A percentile compares a stretch with the other conserved stretches of the same genome.
phyloP scores from a whole-genome alignment of 2,888 invertebrate species.

The Clitarchus hookeri region DNA sequence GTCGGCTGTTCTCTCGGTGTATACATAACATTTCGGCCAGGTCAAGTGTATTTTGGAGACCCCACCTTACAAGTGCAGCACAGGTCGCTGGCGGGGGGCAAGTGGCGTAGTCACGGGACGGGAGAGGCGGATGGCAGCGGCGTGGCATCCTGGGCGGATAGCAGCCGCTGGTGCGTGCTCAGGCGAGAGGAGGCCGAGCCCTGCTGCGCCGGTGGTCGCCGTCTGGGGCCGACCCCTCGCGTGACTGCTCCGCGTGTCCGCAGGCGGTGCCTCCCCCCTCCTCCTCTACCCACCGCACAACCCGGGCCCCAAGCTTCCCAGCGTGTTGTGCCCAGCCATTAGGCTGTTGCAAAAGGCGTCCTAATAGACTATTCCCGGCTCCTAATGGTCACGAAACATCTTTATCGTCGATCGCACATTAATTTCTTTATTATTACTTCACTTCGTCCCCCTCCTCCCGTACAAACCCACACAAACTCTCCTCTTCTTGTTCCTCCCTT shows the following conservation, averaged over 20 bases:
- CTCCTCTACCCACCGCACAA: background rate
- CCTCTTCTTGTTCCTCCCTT: no score
- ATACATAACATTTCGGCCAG: no score
- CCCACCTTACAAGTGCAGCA: no score
- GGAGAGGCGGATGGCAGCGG: no score
- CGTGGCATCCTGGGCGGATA: no score
- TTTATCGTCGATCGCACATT: conserved; percentile 40
- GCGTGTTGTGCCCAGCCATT: conserved; percentile 53
- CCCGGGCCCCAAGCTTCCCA: background rate
- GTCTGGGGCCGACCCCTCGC: conserved; percentile 34
- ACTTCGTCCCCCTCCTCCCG: no score
- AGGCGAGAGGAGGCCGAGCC: conserved; percentile 53
- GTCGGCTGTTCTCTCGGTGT: no score
- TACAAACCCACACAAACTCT: no score
- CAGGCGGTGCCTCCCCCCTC: background rate
- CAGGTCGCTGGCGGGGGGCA: no score
- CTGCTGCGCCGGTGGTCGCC: conserved; percentile 52
- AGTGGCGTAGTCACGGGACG: no score
- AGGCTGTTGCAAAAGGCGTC: conserved; percentile 58
- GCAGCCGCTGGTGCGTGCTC: conserved; percentile 46
- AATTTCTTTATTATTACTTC: background rate
- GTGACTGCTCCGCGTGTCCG: conserved; percentile 7
- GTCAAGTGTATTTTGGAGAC: no score
- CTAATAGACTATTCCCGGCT: conserved; percentile 51
- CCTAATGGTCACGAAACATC: conserved; percentile 42